Percentiles rank a stretch among this genome's conserved stretches.
These are phyloP conservation scores for Glaucopsyche alexis DNA, from an alignment of 2,888 invertebrate genomes.

Conservation along the genomic window DNA sequence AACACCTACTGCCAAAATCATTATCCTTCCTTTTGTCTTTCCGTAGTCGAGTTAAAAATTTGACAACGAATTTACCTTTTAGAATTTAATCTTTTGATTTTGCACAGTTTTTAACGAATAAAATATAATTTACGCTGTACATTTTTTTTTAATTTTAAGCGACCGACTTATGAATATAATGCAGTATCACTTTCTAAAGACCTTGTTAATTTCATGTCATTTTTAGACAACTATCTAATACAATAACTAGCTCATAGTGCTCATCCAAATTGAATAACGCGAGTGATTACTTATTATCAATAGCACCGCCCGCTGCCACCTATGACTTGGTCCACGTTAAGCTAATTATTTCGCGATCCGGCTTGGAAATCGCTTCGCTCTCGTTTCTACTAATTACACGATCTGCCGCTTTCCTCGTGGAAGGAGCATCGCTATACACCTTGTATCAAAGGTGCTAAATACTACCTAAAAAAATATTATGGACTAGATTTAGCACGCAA, in stretches of 20 bases:
- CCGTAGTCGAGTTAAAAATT: no score
- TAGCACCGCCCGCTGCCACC: constrained; percentile 13
- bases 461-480: no score
- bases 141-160: not conserved
- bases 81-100: no score
- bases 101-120: no score
- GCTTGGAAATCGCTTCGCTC: constrained; percentile 76
- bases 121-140: no score
- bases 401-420: constrained; percentile 68
- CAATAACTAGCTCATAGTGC: not conserved
- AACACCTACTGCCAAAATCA: no score
- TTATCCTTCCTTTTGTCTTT: no score
- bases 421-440: constrained; percentile 42
- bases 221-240: not conserved
- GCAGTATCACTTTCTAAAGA: constrained; percentile 1
- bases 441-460: not conserved
- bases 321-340: constrained; percentile 28
- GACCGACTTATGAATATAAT: not conserved
- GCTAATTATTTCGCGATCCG: constrained; percentile 68
- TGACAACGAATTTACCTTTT: no score
- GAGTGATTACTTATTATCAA: not conserved
- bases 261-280: not conserved
- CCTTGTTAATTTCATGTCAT: not conserved
- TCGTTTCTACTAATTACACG: constrained; percentile 74
- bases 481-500: no score